A percentile compares a stretch with the other conserved stretches of the same genome.
Conservation (phyloP, 2,888 invertebrate genomes). For the Aphidoletes aphidimyza region DNA sequence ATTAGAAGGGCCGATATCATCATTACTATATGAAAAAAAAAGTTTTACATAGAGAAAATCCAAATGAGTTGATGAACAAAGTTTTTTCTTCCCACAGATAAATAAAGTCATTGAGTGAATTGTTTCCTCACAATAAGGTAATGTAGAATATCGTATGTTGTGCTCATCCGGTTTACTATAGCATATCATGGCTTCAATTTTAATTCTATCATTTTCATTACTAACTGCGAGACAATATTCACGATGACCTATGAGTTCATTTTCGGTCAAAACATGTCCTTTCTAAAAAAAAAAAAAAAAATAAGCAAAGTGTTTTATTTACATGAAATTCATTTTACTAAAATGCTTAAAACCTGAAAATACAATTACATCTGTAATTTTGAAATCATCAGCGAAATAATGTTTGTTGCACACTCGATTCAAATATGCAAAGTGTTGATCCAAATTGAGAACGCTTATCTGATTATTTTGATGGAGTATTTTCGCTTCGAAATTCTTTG, state of each 20-base stretch:
- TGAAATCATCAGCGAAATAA: background rate
- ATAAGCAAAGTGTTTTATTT: background rate
- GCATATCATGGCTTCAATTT: no score
- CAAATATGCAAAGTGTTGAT: background rate
- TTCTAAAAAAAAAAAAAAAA: background rate
- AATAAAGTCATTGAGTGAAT: no score
- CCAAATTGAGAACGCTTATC: background rate
- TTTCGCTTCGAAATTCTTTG: background rate
- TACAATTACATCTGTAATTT: no score
- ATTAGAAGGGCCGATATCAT: background rate
- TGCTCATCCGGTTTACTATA: no score
- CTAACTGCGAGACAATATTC: background rate
- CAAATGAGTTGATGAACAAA: no score
- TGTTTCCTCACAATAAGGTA: no score
- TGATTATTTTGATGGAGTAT: background rate
- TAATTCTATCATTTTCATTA: no score
- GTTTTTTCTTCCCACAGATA: no score
- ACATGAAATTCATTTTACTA: background rate
- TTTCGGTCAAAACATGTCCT: background rate
- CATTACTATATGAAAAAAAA: background rate
- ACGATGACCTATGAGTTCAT: background rate
- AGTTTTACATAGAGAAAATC: no score
- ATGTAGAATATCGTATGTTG: no score
- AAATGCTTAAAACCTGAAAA: no score
- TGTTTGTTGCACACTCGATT: background rate